These are phyloP conservation scores for Ovis canadensis DNA, from an alignment of 2,113 vertebrate species.

Conservation along the genomic window DNA sequence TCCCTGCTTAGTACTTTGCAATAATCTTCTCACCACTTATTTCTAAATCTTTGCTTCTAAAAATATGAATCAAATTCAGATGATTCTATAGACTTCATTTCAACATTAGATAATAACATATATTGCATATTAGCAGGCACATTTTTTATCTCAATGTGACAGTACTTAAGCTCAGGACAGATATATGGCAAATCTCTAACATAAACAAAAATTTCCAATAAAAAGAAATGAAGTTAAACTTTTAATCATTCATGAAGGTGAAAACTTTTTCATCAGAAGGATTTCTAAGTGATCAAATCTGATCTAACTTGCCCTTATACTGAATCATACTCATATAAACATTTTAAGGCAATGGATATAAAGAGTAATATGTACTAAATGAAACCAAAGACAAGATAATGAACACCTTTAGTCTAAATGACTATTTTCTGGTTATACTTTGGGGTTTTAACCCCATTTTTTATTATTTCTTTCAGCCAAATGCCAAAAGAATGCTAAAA, in stretches of 20 bases:
- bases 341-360: background rate
- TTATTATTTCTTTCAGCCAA: background rate
- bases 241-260: background rate
- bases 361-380: background rate
- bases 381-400: background rate
- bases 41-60: constrained; percentile 23
- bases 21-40: constrained; percentile 36
- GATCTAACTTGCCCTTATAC: background rate
- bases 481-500: background rate
- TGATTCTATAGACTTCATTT: constrained; percentile 18
- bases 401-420: background rate
- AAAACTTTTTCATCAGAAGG: background rate
- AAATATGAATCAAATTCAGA: constrained; percentile 20
- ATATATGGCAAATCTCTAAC: background rate
- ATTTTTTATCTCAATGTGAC: constrained; percentile 9
- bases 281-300: background rate
- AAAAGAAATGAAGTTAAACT: background rate
- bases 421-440: background rate
- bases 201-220: background rate
- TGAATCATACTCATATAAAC: background rate
- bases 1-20: background rate
- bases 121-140: constrained; percentile 17
- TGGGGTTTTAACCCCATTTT: background rate
- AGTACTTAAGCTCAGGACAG: background rate
- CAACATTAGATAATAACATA: constrained; percentile 9